Evolutionary conservation across 2,888 invertebrate genomes (phyloP), one percentile per base, ranked within the genome.

Genomic region (Torymus texanus): DNA sequence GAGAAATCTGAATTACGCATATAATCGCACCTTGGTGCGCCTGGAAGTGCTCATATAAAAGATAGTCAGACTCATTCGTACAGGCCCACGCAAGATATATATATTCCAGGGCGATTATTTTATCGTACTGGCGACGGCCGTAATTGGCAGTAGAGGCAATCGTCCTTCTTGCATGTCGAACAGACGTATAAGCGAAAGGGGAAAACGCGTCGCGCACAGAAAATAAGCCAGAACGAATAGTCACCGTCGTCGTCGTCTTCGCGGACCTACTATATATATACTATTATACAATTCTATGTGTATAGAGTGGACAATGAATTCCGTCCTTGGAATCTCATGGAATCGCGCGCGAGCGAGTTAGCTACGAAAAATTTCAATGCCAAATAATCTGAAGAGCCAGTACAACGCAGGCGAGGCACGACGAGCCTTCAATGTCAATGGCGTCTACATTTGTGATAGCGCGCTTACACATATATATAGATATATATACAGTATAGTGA

Each of bases 141-240:
- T 85, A 85, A 84, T 85, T 85, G 83, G 83, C 84, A 82, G 80
- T 65, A 71, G 41, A 41, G 84, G 84, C 84, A 84, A 85, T 85
- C 84, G 87, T 86, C 83, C 84, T 82, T 86, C 83, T 87, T 85
- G 87, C 87, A 88, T 88, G 88, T 84, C 82, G 83, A 85, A 84
- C 81, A 82, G 83, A 84, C 86, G 78, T 80, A 82, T 81, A 84
- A 86, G 84, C 83, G 84, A 83, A 85, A 68, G 74, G 71, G 50
- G 51, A 73, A 76, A 58, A 75, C 74, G 79, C 77, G 77, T 56
- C 56, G 70, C 55, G 77, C 78, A 79, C 71, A 71, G 77, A 61
- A 77, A 79, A 73, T 65, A 53, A 66, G 63, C 8, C 4, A 50
- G 55, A 53, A 1, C 41, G 41, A 11, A 2, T 58, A 29, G 51